These are phyloP conservation scores for Euplexia lucipara DNA, from an alignment of 2,888 invertebrate genomes.

Conservation along the genomic window DNA sequence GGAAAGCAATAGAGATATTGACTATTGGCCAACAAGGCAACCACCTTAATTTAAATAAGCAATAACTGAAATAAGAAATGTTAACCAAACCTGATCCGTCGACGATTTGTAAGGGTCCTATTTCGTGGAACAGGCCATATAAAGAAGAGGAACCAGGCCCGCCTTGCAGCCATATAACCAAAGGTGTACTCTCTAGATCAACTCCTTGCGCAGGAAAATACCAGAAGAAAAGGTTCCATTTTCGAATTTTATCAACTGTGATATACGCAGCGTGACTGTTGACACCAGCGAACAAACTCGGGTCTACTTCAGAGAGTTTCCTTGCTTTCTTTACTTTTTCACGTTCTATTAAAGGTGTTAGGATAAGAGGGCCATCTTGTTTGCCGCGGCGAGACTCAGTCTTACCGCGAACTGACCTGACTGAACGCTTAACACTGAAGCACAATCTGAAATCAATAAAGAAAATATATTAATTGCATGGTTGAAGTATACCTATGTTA, in stretches of 20 bases:
- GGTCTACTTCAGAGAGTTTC: constrained; percentile 44
- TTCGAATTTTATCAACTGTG: constrained; percentile 92
- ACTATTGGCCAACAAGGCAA: too few species aligned
- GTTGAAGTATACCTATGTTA: too few species aligned
- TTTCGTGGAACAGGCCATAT: constrained; percentile 84
- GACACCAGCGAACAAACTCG: constrained; percentile 40
- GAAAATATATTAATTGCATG: background rate
- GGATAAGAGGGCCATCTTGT: constrained; percentile 26
- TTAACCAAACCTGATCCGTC: constrained; percentile 22
- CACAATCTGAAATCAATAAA: background rate
- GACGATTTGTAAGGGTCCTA: constrained; percentile 71
- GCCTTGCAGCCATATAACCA: constrained; percentile 84
- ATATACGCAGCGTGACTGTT: constrained; percentile 57
- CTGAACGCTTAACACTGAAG: constrained; percentile 12
- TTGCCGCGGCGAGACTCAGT: background rate
- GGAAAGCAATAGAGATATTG: too few species aligned
- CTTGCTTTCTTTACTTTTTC: constrained; percentile 35
- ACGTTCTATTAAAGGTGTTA: constrained; percentile 44
- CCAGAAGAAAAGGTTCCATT: constrained; percentile 94
- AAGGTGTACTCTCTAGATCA: constrained; percentile 73
- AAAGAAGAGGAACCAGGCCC: constrained; percentile 83
- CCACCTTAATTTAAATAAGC: too few species aligned
- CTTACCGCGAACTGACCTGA: constrained; percentile 6
- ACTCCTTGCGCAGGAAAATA: constrained; percentile 91
- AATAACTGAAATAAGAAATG: too few species aligned